Conservation (phyloP, 2,113 vertebrate species). For the Ifrita kowaldi region DNA sequence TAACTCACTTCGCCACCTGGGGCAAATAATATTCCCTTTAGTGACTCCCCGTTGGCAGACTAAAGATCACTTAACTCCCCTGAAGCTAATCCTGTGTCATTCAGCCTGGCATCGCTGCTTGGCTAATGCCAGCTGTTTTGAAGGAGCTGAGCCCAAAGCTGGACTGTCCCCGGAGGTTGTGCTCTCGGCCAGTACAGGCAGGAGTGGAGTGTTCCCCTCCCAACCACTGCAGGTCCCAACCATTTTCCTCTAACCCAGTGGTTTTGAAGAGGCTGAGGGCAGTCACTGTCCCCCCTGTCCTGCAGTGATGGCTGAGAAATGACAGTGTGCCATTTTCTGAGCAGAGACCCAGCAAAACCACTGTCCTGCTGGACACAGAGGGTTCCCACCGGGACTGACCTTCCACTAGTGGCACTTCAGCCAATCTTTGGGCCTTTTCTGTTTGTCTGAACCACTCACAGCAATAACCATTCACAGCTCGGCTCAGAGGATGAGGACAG, state of each 20-base stretch:
- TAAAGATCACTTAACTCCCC: background rate
- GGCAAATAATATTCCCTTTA: background rate
- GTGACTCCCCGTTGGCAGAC: background rate
- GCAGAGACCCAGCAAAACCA: background rate
- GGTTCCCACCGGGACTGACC: background rate
- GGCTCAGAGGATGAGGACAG: background rate
- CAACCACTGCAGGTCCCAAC: background rate
- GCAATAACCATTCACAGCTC: background rate
- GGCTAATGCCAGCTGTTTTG: background rate
- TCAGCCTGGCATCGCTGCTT: background rate
- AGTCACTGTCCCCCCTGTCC: background rate
- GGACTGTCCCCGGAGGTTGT: background rate
- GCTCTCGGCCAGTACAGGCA: background rate
- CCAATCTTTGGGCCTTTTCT: background rate
- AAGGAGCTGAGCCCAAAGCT: background rate
- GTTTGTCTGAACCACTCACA: background rate
- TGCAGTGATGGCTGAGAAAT: background rate
- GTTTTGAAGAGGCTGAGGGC: background rate
- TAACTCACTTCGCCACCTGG: background rate
- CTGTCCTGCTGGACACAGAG: too few species aligned
- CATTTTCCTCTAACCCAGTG: background rate
- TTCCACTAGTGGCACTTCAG: background rate
- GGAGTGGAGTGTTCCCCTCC: background rate
- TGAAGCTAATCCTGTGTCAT: background rate
- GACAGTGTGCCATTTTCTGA: background rate